Base-by-base conservation (phyloP, 2,113 vertebrate species). In the Dascyllus trimaculatus region DNA sequence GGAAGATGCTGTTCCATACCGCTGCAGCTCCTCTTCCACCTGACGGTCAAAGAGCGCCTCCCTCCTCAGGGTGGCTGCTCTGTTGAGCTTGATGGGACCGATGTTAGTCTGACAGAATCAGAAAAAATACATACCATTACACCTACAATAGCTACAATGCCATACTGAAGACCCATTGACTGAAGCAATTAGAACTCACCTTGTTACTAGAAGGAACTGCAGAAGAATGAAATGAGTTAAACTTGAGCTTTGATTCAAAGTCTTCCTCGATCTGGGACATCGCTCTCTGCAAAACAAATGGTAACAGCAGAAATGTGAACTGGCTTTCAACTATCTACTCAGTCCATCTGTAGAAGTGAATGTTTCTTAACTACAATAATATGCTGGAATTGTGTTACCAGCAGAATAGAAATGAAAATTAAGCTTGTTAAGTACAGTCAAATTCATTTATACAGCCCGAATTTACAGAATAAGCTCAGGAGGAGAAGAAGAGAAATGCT, bases 31-130 rank as follows among this genome's bases (percentile, higher is more conserved):
- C 49, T 95, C 88, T 85, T 98, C 95, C 87, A 93, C 85, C 88
- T 94, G 93, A 25, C 93, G 93, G 68, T 96, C 94, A 84, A 95
- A 94, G 15, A 97, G 90, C 32, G 95, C 96, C 51, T 91, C 93
- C 82, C 96, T 96, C 53, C 98, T 94, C 76, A 97, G 88, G 85
- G 98, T 95, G 71, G 96, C 93, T 0, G 98, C 94, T 0, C 94
- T 91, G 84, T 99, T 99, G 81, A 99, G 91, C 91, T 95, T 97
- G 78, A 97, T 91, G 0, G 95, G 94, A 78, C 88, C 46, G 10
- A 70, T 94, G 78, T 93, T 89, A 11, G 65, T 88, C 98, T 98
- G 91, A 74, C 56, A 65, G 35, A 43, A 71, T n/a, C 4, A 61
- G 19, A 67, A 54, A 35, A 54, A 67, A 13, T 19, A 58, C 2